phyloP scores from a whole-genome alignment of 2,888 invertebrate genomes.

The Troides oblongomaculatus region DNA sequence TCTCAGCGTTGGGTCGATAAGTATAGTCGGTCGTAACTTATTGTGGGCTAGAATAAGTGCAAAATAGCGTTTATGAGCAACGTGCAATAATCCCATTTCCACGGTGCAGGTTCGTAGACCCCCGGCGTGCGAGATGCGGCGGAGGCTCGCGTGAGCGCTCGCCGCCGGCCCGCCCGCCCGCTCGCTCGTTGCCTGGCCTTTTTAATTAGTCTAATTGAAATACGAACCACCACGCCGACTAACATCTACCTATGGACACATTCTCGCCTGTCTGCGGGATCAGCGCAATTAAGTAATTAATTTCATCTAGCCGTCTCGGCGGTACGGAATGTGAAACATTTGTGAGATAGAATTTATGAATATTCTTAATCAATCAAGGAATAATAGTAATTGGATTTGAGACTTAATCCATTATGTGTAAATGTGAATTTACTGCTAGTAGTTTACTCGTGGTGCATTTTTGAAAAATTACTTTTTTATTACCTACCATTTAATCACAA shows the following conservation, averaged over 20 bases:
- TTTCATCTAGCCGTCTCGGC: constrained; percentile 3
- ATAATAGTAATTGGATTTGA: not conserved
- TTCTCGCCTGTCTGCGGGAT: constrained; percentile 33
- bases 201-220: constrained; percentile 69
- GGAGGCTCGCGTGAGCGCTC: constrained; percentile 54
- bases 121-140: constrained; percentile 40
- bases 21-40: constrained; percentile 40
- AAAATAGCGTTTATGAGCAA: constrained; percentile 62
- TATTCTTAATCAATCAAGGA: not conserved
- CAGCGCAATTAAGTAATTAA: constrained; percentile 30
- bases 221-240: constrained; percentile 43
- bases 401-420: not conserved
- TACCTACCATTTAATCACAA: constrained; percentile 27
- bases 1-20: constrained; percentile 31
- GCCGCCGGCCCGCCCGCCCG: constrained; percentile 43
- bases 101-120: constrained; percentile 71
- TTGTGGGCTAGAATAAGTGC: constrained; percentile 54
- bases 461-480: constrained; percentile 33
- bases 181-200: constrained; percentile 38
- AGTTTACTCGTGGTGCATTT: constrained; percentile 43
- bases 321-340: constrained; percentile 10
- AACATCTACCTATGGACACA: constrained; percentile 40
- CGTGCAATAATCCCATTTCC: constrained; percentile 74
- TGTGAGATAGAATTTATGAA: not conserved
- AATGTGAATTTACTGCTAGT: not conserved